Evolutionary conservation across 2,113 vertebrate genomes (phyloP).

Genomic region (Paramisgurnus dabryanus): DNA sequence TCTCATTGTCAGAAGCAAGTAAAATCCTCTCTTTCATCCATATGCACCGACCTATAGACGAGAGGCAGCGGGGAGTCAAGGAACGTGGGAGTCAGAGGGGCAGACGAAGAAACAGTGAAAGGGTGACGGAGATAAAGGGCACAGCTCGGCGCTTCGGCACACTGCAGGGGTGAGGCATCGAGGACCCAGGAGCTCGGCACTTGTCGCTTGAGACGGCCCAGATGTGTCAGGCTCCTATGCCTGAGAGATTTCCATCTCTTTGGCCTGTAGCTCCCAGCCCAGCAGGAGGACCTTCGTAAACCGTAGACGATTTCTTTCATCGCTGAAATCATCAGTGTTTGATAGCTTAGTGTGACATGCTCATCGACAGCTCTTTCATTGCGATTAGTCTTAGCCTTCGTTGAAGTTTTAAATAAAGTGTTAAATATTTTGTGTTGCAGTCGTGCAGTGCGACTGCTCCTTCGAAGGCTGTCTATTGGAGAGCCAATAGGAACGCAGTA

Average conservation of each 20-base stretch:
- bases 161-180: conserved; percentile 38
- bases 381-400: too few species aligned
- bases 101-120: conserved; percentile 22
- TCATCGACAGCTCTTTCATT: too few species aligned
- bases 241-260: conserved; percentile 46
- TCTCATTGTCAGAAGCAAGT: conserved; percentile 30
- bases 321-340: too few species aligned
- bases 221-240: conserved; percentile 32
- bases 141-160: conserved; percentile 28
- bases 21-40: conserved; percentile 40
- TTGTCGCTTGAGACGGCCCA: conserved; percentile 33
- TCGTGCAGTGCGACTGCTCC: background rate
- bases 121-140: conserved; percentile 23
- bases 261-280: conserved; percentile 24
- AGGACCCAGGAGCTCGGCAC: conserved; percentile 32
- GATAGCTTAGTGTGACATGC: too few species aligned
- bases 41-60: conserved; percentile 33
- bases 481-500: too few species aligned
- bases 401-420: too few species aligned
- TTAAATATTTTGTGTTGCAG: too few species aligned
- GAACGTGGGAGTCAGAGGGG: conserved; percentile 17
- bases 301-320: too few species aligned
- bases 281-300: conserved; percentile 4
- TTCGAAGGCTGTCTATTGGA: background rate
- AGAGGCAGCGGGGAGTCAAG: conserved; percentile 21